Evolutionary conservation across 30 jellyfish, hydroid and myxozoan genomes (phyloP).

Genomic region (Morbakka virulenta): DNA sequence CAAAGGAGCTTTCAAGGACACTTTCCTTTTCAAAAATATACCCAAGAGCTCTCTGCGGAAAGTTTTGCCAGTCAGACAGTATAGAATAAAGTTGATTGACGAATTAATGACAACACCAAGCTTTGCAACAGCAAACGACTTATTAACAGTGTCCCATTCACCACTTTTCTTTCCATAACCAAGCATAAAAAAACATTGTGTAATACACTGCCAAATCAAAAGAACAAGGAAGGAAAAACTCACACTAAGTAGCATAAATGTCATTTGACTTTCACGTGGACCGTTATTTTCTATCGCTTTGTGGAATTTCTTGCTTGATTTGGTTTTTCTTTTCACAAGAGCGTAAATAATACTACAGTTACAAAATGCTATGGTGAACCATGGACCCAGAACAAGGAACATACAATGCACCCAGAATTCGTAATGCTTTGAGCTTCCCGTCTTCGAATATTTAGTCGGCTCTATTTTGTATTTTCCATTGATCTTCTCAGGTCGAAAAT

Average conservation of each 20-base stretch:
- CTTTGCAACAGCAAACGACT: slow-evolving; percentile 75
- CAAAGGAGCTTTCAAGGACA: too few species aligned
- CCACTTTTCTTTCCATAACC: too few species aligned
- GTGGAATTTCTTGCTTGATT: neutral
- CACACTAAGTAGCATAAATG: slow-evolving; percentile 57
- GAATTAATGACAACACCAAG: slow-evolving; percentile 87
- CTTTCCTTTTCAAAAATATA: too few species aligned
- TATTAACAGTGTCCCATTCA: too few species aligned
- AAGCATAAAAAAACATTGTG: slow-evolving; percentile 84
- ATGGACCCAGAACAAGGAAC: slow-evolving; percentile 73
- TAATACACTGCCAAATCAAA: slow-evolving; percentile 87
- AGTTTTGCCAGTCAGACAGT: slow-evolving; percentile 60
- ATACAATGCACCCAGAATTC: slow-evolving; percentile 92
- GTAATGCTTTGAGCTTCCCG: slow-evolving; percentile 47
- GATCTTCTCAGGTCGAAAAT: slow-evolving; percentile 35
- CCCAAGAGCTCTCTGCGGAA: slow-evolving; percentile 77
- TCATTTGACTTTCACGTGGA: slow-evolving; percentile 57
- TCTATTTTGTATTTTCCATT: neutral
- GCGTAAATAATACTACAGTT: slow-evolving; percentile 36
- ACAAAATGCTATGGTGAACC: slow-evolving; percentile 67
- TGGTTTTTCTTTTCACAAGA: neutral
- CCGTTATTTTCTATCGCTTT: neutral
- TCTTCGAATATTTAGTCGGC: slow-evolving; percentile 25
- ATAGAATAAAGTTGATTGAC: slow-evolving; percentile 71
- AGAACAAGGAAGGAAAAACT: slow-evolving; percentile 63